A percentile compares a stretch with the other conserved stretches of the same genome.
These are phyloP conservation scores for Cavia porcellus DNA, from an alignment of 2,113 vertebrate genomes.

Conservation along the genomic window DNA sequence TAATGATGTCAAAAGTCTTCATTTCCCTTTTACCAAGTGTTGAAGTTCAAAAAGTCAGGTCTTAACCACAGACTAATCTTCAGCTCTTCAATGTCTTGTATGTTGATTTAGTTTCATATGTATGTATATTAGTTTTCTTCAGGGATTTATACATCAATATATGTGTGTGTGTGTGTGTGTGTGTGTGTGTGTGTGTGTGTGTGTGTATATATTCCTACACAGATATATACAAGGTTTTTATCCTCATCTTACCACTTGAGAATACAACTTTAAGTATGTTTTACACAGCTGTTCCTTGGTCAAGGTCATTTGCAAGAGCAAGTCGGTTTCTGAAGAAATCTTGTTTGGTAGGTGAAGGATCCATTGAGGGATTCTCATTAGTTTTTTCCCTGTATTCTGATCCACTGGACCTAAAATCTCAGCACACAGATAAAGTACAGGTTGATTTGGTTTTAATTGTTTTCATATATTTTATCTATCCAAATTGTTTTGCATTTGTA, in stretches of 20 bases:
- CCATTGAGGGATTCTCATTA: constrained; percentile 88
- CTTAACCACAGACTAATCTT: constrained; percentile 77
- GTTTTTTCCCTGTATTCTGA: constrained; percentile 92
- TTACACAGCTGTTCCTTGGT: constrained; percentile 93
- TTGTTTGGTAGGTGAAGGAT: constrained; percentile 88
- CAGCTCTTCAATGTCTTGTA: constrained; percentile 72
- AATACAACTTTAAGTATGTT: constrained; percentile 83
- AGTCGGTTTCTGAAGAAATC: constrained; percentile 88
- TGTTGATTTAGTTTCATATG: constrained; percentile 77
- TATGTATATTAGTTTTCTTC: constrained; percentile 75
- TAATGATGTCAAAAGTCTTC: constrained; percentile 74
- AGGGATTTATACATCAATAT: constrained; percentile 78
- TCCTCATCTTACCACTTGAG: constrained; percentile 83
- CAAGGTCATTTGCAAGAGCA: constrained; percentile 88
- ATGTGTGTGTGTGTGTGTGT: constrained; percentile 47
- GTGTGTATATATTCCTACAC: constrained; percentile 76
- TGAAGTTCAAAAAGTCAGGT: constrained; percentile 72
- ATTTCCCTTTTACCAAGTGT: constrained; percentile 66
- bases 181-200: not conserved
- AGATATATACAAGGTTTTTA: constrained; percentile 79
- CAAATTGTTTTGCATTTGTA: constrained; percentile 80
- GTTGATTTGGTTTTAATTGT: constrained; percentile 86
- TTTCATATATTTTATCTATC: constrained; percentile 82
- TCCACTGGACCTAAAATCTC: constrained; percentile 90
- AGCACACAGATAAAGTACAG: constrained; percentile 87